A percentile compares a stretch with the other conserved stretches of the same genome.
Conservation (phyloP, 2,797 vertebrate genomes). For the Alcedo quadribrachys region DNA sequence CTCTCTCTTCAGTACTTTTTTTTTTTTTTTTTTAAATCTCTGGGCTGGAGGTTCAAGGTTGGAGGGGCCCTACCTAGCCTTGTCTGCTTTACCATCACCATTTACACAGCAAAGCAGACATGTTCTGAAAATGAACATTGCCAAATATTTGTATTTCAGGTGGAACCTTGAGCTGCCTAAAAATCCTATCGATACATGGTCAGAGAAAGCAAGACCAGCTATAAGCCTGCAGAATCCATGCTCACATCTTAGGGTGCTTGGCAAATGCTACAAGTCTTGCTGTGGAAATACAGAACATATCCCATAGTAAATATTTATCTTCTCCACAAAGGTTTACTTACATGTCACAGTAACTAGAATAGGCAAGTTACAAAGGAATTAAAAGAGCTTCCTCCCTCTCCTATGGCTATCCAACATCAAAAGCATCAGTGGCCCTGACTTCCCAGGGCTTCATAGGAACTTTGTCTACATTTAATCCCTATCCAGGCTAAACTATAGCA, state of each 20-base stretch:
- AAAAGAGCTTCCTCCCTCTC: background rate
- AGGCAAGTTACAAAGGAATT: background rate
- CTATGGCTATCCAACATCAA: background rate
- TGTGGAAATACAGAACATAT: background rate
- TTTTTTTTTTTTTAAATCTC: background rate
- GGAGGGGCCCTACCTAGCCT: background rate
- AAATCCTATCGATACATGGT: background rate
- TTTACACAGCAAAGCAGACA: background rate
- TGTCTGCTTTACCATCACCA: accelerated
- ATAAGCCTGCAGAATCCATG: background rate
- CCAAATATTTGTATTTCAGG: slow-evolving; percentile 19
- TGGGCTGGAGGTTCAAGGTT: background rate
- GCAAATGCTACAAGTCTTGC: background rate
- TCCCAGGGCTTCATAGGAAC: background rate
- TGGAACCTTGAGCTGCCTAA: background rate
- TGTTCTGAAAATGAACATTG: background rate
- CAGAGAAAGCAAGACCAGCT: background rate
- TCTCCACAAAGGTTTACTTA: background rate
- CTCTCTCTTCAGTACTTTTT: background rate
- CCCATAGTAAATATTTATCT: background rate
- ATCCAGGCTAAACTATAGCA: background rate
- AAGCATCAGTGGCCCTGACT: background rate
- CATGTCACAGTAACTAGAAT: background rate
- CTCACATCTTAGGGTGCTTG: background rate
- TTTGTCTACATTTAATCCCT: background rate